phyloP scores from a whole-genome alignment of 2,113 vertebrate species.

The Oncorhynchus masou region DNA sequence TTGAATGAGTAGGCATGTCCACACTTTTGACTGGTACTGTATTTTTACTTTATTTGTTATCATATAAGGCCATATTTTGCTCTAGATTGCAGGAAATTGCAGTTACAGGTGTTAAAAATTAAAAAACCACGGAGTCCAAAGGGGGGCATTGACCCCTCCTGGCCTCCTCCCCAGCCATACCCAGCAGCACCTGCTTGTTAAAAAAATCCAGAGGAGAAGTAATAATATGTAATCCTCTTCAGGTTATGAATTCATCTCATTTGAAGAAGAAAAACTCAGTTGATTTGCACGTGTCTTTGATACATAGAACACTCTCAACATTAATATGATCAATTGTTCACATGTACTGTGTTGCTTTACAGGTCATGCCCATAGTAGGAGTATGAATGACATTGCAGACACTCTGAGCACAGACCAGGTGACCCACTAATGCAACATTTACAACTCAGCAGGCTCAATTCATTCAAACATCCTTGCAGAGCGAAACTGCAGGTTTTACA shows the following conservation, averaged over 20 bases:
- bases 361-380: slow-evolving; percentile 91
- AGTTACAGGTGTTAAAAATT: too few species aligned
- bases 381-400: slow-evolving; percentile 95
- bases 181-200: too few species aligned
- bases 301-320: not conserved
- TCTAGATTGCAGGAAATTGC: too few species aligned
- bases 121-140: too few species aligned
- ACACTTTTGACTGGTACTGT: too few species aligned
- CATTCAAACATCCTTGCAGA: not conserved
- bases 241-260: not conserved
- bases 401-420: slow-evolving; percentile 92
- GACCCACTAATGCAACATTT: slow-evolving; percentile 17
- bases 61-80: too few species aligned
- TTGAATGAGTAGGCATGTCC: too few species aligned
- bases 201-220: too few species aligned
- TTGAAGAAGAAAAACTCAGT: not conserved
- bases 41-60: too few species aligned
- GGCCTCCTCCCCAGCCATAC: too few species aligned
- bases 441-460: not conserved
- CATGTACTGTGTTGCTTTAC: slow-evolving; percentile 26
- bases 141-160: too few species aligned
- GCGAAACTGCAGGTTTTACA: not conserved
- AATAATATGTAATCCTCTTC: not conserved
- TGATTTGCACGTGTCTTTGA: not conserved
- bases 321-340: not conserved